Conservation (phyloP, 2,797 vertebrate species). For the Dendrocincla fuliginosa region DNA sequence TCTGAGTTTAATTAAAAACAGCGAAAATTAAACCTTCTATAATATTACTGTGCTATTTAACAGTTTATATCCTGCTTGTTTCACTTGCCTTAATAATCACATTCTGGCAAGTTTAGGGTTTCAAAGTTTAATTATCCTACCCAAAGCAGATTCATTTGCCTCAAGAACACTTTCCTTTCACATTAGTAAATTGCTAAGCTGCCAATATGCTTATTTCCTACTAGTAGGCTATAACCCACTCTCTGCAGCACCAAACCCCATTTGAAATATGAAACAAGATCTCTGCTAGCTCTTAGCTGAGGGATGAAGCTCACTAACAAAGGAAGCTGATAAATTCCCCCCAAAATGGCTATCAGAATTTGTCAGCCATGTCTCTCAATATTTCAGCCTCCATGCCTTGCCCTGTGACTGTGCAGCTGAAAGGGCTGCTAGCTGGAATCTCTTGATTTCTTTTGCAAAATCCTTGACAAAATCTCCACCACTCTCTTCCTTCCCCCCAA, state of each 20-base stretch:
- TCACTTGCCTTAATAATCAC: not conserved
- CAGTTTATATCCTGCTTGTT: not conserved
- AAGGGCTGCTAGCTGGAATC: not conserved
- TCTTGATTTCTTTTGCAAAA: not conserved
- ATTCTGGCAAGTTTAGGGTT: not conserved
- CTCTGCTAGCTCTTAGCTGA: not conserved
- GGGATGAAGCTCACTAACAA: not conserved
- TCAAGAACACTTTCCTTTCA: not conserved
- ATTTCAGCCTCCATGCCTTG: not conserved
- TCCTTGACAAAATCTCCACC: not conserved
- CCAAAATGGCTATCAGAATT: not conserved
- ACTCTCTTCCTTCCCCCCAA: not conserved
- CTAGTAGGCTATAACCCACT: not conserved
- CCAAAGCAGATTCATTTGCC: not conserved
- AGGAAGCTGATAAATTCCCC: not conserved
- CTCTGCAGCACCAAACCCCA: not conserved
- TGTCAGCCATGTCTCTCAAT: not conserved
- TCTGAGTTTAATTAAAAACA: not conserved
- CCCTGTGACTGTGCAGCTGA: not conserved
- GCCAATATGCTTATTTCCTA: not conserved
- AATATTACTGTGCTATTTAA: not conserved
- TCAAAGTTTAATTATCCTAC: not conserved
- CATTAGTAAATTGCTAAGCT: not conserved
- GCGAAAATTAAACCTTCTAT: not conserved
- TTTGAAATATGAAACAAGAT: not conserved